Percentiles rank a stretch among this genome's conserved stretches.
phyloP scores from a whole-genome alignment of 2,113 vertebrate genomes.

The Burhinus bistriatus region DNA sequence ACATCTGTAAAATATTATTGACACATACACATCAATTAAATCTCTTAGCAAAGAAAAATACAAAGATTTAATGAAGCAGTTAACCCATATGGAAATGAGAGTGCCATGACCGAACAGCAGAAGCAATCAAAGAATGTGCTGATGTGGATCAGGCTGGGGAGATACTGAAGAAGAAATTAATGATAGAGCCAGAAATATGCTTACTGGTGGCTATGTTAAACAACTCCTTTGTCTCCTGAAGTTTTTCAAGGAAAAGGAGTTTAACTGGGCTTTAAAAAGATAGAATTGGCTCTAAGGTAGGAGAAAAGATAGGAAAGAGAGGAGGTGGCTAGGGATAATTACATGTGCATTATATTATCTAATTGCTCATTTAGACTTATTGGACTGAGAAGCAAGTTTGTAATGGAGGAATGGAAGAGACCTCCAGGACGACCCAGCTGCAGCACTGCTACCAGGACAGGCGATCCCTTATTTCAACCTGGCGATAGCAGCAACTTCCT shows the following conservation, averaged over 20 bases:
- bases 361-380: neutral
- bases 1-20: conserved; percentile 38
- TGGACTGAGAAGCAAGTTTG: neutral
- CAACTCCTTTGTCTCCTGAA: neutral
- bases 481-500: neutral
- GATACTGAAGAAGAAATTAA: neutral
- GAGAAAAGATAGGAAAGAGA: neutral
- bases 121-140: neutral
- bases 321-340: neutral
- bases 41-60: conserved; percentile 11
- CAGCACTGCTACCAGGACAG: neutral
- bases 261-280: neutral
- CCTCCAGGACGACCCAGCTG: neutral
- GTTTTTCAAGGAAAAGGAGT: neutral
- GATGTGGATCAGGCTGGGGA: neutral
- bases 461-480: neutral
- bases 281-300: neutral
- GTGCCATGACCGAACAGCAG: neutral
- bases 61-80: neutral
- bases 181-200: neutral
- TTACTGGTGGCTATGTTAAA: neutral
- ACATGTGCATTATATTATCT: neutral
- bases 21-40: conserved; percentile 31
- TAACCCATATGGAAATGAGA: neutral
- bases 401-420: neutral